A percentile compares a stretch with the other conserved stretches of the same genome.
phyloP scores from a whole-genome alignment of 2,113 vertebrate species.

The Myxocyprinus asiaticus region DNA sequence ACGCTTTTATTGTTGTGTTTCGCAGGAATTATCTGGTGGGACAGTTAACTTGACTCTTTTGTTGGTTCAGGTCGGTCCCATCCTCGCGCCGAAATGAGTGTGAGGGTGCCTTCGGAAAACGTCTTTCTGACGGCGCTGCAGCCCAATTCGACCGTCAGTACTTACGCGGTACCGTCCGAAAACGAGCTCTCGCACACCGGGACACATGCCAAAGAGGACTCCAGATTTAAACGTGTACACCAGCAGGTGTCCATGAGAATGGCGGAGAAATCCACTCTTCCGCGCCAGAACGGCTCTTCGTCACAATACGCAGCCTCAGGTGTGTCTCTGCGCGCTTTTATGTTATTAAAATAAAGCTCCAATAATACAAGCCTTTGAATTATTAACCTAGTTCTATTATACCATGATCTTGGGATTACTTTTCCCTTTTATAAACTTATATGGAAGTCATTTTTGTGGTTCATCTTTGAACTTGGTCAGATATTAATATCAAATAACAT shows the following conservation, averaged over 20 bases:
- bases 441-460: no score
- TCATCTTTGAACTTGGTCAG: neutral
- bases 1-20: neutral
- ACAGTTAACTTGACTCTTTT: neutral
- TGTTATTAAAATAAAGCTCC: no score
- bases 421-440: no score
- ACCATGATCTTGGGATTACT: no score
- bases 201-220: slow-evolving; percentile 49
- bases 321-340: slow-evolving; percentile 47
- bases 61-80: neutral
- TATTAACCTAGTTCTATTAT: no score
- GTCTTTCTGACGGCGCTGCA: slow-evolving; percentile 71
- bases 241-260: slow-evolving; percentile 74
- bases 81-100: slow-evolving; percentile 56
- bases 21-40: neutral
- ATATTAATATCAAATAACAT: neutral
- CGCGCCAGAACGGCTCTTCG: slow-evolving; percentile 65
- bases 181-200: slow-evolving; percentile 57
- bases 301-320: slow-evolving; percentile 68
- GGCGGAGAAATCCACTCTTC: slow-evolving; percentile 70
- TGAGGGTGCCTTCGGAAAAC: slow-evolving; percentile 55
- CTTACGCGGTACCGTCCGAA: slow-evolving; percentile 71
- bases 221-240: slow-evolving; percentile 66
- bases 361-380: no score
- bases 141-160: slow-evolving; percentile 71